Evolutionary conservation across 1,140 invertebrate species (phyloP).

Genomic region (Diachasma alloeum): DNA sequence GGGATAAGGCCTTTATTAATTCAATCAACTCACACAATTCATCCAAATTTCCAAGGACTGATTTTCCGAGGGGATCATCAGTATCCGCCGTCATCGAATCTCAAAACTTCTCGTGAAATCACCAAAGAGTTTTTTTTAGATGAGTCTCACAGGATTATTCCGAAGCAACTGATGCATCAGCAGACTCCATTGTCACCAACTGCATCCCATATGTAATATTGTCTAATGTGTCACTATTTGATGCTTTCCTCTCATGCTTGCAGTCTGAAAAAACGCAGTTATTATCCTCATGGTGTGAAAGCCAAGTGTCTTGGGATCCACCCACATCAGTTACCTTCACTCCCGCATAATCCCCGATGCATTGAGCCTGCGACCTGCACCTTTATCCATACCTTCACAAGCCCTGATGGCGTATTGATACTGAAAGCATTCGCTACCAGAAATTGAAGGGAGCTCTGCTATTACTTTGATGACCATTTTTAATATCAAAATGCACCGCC

Average conservation of each 20-base stretch:
- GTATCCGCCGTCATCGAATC: no score
- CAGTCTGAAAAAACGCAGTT: slow-evolving; percentile 33
- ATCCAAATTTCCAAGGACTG: no score
- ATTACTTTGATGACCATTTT: background rate
- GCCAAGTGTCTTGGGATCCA: slow-evolving; percentile 42
- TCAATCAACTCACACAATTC: no score
- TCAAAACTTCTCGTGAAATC: no score
- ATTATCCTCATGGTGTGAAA: slow-evolving; percentile 36
- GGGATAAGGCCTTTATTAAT: no score
- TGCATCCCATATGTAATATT: slow-evolving; percentile 49
- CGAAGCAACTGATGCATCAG: background rate
- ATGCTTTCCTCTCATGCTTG: background rate
- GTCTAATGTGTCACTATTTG: slow-evolving; percentile 43
- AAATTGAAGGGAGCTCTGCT: background rate
- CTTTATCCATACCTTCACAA: background rate
- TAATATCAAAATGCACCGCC: background rate
- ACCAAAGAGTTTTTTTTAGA: background rate
- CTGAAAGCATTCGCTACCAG: background rate
- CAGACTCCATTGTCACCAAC: slow-evolving; percentile 22
- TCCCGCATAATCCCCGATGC: background rate
- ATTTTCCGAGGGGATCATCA: no score
- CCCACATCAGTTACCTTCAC: background rate
- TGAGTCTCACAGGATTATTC: background rate
- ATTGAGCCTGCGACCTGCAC: background rate
- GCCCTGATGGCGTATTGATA: background rate